Evolutionary conservation across 2,888 invertebrate genomes (phyloP).

Genomic region (Acronicta aceris): DNA sequence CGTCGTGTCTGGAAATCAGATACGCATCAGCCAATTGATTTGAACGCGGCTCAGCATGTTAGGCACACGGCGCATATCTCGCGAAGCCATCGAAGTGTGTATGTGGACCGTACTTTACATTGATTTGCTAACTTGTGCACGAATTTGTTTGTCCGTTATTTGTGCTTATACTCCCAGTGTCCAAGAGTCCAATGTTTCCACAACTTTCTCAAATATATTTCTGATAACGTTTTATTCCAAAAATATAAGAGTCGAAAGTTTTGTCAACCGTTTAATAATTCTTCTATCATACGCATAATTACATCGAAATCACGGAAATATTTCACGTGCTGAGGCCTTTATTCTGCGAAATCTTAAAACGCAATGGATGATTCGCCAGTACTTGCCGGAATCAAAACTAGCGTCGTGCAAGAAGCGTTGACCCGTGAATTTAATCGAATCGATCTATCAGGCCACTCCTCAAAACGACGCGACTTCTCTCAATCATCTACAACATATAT

Average conservation of each 20-base stretch:
- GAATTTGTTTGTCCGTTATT: constrained; percentile 43
- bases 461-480: constrained; percentile 38
- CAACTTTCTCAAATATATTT: no score
- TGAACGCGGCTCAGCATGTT: constrained; percentile 58
- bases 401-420: constrained; percentile 47
- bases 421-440: constrained; percentile 46
- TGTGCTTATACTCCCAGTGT: constrained; percentile 28
- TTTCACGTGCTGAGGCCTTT: constrained; percentile 29
- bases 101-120: constrained; percentile 48
- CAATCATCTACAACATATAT: constrained; percentile 46
- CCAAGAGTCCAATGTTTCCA: neutral
- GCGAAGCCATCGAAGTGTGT: constrained; percentile 44
- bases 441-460: constrained; percentile 52
- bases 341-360: constrained; percentile 43
- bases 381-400: constrained; percentile 30
- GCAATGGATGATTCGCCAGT: constrained; percentile 42
- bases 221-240: no score
- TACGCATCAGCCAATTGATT: constrained; percentile 65
- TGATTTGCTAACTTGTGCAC: constrained; percentile 46
- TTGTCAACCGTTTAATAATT: constrained; percentile 31
- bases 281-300: constrained; percentile 26
- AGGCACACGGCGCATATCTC: constrained; percentile 42
- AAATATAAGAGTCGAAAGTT: neutral
- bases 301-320: constrained; percentile 40
- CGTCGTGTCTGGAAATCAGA: constrained; percentile 60